Conservation (phyloP, 2,888 invertebrate species). For the Dolichomitus sp. region DNA sequence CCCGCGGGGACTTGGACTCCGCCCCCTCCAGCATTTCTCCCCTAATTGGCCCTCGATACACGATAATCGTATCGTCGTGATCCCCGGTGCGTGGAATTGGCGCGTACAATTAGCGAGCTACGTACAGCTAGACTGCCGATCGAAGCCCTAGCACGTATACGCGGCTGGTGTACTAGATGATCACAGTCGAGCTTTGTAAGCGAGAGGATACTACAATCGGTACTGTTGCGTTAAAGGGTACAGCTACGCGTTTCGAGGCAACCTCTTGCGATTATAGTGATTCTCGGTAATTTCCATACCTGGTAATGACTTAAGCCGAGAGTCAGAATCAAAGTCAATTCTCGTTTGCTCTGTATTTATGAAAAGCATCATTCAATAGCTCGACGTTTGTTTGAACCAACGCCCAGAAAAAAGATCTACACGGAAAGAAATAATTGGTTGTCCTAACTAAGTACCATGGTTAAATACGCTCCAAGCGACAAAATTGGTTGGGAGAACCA, state of each 20-base stretch:
- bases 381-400: not conserved
- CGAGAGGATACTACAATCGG: not conserved
- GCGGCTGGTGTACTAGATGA: conserved; percentile 19
- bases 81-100: conserved; percentile 68
- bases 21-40: conserved; percentile 63
- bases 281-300: not conserved
- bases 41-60: conserved; percentile 72
- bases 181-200: conserved; percentile 19
- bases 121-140: conserved; percentile 17
- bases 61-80: conserved; percentile 68
- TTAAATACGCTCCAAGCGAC: no score
- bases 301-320: no score
- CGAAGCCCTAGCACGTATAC: conserved; percentile 6
- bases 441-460: no score
- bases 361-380: not conserved
- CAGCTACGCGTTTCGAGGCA: not conserved
- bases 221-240: not conserved
- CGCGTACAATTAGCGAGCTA: conserved; percentile 64
- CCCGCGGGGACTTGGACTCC: conserved; percentile 27
- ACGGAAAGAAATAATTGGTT: no score
- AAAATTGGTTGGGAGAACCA: no score
- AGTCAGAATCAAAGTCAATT: not conserved
- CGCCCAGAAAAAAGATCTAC: no score
- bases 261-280: not conserved
- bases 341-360: not conserved